phyloP scores from a whole-genome alignment of 1,140 invertebrate genomes.

The Halesus radiatus region DNA sequence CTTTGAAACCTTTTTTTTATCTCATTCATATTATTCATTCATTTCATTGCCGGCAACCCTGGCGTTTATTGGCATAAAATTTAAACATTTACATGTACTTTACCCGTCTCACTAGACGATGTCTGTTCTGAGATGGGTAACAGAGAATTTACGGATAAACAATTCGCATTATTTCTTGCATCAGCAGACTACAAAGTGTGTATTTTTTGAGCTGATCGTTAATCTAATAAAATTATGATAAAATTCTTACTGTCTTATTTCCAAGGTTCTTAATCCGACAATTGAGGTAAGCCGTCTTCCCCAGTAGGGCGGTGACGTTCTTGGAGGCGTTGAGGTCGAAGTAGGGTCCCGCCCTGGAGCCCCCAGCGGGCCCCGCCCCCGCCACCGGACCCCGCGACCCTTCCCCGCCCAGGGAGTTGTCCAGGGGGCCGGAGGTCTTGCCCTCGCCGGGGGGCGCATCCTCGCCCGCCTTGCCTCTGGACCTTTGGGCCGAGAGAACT shows the following conservation, averaged over 20 bases:
- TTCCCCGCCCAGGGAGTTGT: conserved; percentile 47
- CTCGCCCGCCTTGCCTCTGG: conserved; percentile 49
- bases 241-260: conserved; percentile 80
- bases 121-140: no score
- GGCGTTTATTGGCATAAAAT: no score
- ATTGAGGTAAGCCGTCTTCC: conserved; percentile 83
- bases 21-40: no score
- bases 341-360: conserved; percentile 70
- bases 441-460: conserved; percentile 36
- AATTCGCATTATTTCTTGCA: no score
- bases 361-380: conserved; percentile 54
- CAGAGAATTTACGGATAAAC: no score
- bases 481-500: conserved; percentile 56
- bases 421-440: conserved; percentile 35
- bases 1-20: no score
- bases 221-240: no score
- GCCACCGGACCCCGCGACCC: conserved; percentile 39
- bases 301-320: conserved; percentile 82
- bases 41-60: no score
- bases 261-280: conserved; percentile 84
- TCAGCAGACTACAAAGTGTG: no score
- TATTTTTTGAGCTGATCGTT: no score
- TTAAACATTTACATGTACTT: no score
- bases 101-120: no score
- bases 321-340: conserved; percentile 76